Percentiles rank a stretch among this genome's conserved stretches.
phyloP scores from a whole-genome alignment of 2,797 vertebrate species.

The Mormyrops attenuatus region DNA sequence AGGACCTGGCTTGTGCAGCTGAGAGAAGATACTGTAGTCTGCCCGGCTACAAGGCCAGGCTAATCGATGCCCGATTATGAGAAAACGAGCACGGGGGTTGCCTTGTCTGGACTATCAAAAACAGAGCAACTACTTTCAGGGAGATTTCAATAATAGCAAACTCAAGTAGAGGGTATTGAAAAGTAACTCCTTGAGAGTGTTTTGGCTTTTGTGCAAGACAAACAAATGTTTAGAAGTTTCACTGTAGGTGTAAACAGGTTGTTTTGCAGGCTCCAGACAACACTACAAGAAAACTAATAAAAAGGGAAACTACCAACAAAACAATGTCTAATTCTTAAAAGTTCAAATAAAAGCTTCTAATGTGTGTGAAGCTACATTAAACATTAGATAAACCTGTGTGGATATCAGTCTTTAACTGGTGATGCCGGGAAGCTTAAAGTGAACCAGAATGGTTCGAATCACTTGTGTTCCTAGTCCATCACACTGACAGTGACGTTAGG shows the following conservation, averaged over 20 bases:
- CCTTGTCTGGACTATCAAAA: constrained; percentile 12
- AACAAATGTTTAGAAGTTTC: constrained; percentile 27
- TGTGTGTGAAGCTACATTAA: not conserved
- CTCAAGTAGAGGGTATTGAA: not conserved
- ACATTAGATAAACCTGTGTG: not conserved
- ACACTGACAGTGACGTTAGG: not conserved
- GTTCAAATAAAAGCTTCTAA: not conserved
- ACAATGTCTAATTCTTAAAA: not conserved
- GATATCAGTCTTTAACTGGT: not conserved
- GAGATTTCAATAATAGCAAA: constrained; percentile 9
- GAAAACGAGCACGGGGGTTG: constrained; percentile 14
- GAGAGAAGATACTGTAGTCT: constrained; percentile 39
- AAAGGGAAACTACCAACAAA: constrained; percentile 32
- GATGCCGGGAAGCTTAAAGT: constrained; percentile 16
- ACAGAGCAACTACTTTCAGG: constrained; percentile 41
- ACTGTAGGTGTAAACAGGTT: constrained; percentile 45
- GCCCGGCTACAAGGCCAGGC: constrained; percentile 42
- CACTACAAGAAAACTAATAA: constrained; percentile 36
- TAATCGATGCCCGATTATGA: constrained; percentile 31
- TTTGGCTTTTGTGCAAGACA: not conserved
- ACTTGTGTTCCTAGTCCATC: not conserved
- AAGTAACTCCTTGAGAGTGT: not conserved
- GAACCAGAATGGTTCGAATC: constrained; percentile 8
- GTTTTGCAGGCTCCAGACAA: constrained; percentile 30
- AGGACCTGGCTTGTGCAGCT: constrained; percentile 34